phyloP scores from a whole-genome alignment of 1,140 invertebrate genomes.

The Camponotus pennsylvanicus region DNA sequence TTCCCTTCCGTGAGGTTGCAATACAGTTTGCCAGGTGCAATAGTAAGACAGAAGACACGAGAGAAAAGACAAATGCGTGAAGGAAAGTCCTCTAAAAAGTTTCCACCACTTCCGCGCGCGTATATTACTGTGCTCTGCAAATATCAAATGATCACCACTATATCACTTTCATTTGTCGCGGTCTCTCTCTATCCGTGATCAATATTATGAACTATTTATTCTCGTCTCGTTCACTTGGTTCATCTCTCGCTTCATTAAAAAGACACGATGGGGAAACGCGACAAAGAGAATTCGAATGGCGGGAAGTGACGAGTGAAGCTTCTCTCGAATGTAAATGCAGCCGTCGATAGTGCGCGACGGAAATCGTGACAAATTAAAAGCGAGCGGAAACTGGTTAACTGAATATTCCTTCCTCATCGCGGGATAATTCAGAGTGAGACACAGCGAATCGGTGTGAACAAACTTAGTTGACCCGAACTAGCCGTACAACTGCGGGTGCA shows the following conservation, averaged over 20 bases:
- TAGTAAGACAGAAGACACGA: slow-evolving; percentile 37
- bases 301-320: background rate
- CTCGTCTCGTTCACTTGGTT: background rate
- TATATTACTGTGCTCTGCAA: slow-evolving; percentile 3
- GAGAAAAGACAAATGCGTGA: slow-evolving; percentile 34
- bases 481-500: background rate
- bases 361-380: slow-evolving; percentile 55
- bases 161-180: slow-evolving; percentile 7
- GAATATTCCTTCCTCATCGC: slow-evolving; percentile 25
- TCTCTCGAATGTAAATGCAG: slow-evolving; percentile 47
- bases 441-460: slow-evolving; percentile 21
- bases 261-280: slow-evolving; percentile 21
- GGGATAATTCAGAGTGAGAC: slow-evolving; percentile 10
- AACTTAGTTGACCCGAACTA: slow-evolving; percentile 1
- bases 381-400: slow-evolving; percentile 22
- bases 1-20: slow-evolving; percentile 41
- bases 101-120: background rate
- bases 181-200: background rate
- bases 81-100: slow-evolving; percentile 32
- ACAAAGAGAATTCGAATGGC: slow-evolving; percentile 13
- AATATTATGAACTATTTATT: slow-evolving; percentile 16
- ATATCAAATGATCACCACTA: slow-evolving; percentile 42
- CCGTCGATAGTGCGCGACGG: slow-evolving; percentile 40
- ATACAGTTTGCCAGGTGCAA: slow-evolving; percentile 35
- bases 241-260: slow-evolving; percentile 50